These are phyloP conservation scores for Sphaerophoria taeniata DNA, from an alignment of 2,888 invertebrate genomes.

Conservation along the genomic window DNA sequence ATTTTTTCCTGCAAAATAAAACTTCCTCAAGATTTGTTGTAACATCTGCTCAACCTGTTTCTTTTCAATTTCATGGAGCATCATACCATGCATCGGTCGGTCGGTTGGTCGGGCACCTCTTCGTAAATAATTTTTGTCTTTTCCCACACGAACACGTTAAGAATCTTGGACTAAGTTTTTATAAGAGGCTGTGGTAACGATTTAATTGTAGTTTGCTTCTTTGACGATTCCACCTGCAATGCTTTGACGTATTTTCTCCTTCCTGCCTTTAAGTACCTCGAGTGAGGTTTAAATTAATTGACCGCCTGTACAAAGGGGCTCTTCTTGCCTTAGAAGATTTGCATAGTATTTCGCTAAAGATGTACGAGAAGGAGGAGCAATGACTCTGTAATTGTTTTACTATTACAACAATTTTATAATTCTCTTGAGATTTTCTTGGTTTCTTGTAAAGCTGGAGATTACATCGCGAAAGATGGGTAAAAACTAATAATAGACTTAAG, in stretches of 20 bases:
- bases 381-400: conserved; percentile 49
- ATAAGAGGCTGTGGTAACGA: conserved; percentile 20
- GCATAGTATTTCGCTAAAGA: conserved; percentile 31
- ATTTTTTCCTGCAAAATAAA: conserved; percentile 27
- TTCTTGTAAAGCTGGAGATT: conserved; percentile 41
- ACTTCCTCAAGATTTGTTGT: conserved; percentile 56
- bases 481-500: too few relatives aligned
- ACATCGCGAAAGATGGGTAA: not conserved
- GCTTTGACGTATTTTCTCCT: conserved; percentile 36
- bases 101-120: not conserved
- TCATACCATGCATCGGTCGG: too few relatives aligned
- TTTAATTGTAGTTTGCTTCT: conserved; percentile 59
- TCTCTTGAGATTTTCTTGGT: not conserved
- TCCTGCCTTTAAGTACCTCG: conserved; percentile 40
- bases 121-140: conserved; percentile 19
- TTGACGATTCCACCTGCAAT: conserved; percentile 46
- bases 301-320: conserved; percentile 25
- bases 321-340: conserved; percentile 14
- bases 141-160: not conserved
- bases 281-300: conserved; percentile 55
- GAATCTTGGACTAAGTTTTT: not conserved
- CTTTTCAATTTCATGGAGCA: conserved; percentile 22
- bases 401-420: conserved; percentile 46
- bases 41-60: conserved; percentile 70
- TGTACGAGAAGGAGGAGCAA: too few relatives aligned